Percentiles rank a stretch among this genome's conserved stretches.
phyloP scores from a whole-genome alignment of 92 coral and sea anemone species.

The Pocillopora meandrina region DNA sequence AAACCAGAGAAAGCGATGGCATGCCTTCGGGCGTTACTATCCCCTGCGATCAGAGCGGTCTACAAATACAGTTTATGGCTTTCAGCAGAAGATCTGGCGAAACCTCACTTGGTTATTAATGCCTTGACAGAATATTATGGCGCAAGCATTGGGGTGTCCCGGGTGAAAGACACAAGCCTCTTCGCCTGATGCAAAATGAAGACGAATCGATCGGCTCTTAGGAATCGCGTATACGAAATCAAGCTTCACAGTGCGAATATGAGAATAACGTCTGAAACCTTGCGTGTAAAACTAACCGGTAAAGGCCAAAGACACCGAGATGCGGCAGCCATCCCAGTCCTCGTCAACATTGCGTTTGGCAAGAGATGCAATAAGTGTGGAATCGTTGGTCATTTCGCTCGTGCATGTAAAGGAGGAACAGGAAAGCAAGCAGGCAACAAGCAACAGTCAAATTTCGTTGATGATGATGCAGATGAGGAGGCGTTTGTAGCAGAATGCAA shows the following conservation, averaged over 20 bases:
- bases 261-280: too few species aligned
- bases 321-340: constrained; percentile 10
- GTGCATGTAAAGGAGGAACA: constrained; percentile 40
- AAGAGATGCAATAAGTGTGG: constrained; percentile 44
- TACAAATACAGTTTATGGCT: background rate
- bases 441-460: constrained; percentile 51
- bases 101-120: too few species aligned
- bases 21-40: constrained; percentile 7
- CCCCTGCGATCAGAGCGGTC: background rate
- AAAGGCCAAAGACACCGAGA: background rate
- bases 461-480: constrained; percentile 40
- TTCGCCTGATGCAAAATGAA: too few species aligned
- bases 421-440: constrained; percentile 24
- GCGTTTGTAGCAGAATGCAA: constrained; percentile 39
- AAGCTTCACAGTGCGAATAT: too few species aligned
- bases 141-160: too few species aligned
- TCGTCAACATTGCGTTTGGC: constrained; percentile 50
- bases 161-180: too few species aligned
- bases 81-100: background rate
- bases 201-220: too few species aligned
- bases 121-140: too few species aligned
- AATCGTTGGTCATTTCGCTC: constrained; percentile 55
- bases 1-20: constrained; percentile 54
- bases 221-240: too few species aligned
- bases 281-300: too few species aligned